These are phyloP conservation scores for Caenorhabditis sulstoni DNA, from an alignment of 2,888 invertebrate species.

Conservation along the genomic window DNA sequence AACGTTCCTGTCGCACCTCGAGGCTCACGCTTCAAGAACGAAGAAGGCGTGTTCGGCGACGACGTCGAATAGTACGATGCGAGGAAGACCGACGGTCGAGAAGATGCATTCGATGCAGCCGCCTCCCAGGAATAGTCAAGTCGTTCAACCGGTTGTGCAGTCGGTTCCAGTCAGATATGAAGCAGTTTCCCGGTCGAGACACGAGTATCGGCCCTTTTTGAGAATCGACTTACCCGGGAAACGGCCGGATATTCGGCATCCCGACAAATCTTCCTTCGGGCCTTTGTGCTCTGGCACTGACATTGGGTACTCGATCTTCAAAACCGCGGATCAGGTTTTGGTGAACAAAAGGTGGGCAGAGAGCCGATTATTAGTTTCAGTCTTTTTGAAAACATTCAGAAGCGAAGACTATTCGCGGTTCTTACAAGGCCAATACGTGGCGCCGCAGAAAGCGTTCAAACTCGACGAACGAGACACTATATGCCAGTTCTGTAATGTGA, in stretches of 20 bases:
- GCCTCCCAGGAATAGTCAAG: background rate
- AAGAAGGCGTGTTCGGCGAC: constrained; percentile 38
- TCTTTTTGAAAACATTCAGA: background rate
- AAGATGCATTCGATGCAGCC: background rate
- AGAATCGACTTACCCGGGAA: constrained; percentile 36
- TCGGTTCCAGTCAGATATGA: background rate
- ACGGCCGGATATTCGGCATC: constrained; percentile 34
- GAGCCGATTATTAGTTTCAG: too few relatives aligned
- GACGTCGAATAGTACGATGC: constrained; percentile 42
- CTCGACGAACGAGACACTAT: constrained; percentile 39
- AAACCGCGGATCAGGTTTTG: constrained; percentile 7
- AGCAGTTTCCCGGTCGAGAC: background rate
- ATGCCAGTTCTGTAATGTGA: constrained; percentile 37
- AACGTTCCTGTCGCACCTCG: constrained; percentile 30
- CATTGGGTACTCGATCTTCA: constrained; percentile 41
- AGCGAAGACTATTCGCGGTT: constrained; percentile 3
- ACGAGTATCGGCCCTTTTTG: constrained; percentile 1
- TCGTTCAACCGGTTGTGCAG: too few relatives aligned
- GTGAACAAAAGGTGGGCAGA: background rate
- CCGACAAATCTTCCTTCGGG: background rate
- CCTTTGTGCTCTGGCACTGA: constrained; percentile 28
- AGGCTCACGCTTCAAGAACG: background rate
- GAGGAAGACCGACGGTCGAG: constrained; percentile 11
- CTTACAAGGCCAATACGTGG: constrained; percentile 23
- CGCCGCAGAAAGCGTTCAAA: constrained; percentile 36